Evolutionary conservation across 2,113 vertebrate genomes (phyloP).

Genomic region (Pyxicephalus adspersus): DNA sequence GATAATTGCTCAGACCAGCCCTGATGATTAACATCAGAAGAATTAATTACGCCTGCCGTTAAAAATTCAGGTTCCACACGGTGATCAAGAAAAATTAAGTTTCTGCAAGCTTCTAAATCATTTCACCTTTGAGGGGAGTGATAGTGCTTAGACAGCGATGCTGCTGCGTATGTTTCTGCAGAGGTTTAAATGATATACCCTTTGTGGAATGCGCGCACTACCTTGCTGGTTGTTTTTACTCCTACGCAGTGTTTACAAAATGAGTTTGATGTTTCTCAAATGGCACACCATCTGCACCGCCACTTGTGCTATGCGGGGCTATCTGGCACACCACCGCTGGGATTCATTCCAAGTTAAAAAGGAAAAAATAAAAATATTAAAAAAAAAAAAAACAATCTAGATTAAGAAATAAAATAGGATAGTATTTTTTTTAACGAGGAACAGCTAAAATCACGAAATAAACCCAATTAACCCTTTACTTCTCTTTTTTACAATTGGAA

Average conservation of each 20-base stretch:
- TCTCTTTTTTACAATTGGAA: no score
- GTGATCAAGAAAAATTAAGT: conserved; percentile 99
- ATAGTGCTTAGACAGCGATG: conserved; percentile 89
- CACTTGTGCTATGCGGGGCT: not conserved
- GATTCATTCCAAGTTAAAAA: no score
- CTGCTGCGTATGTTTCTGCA: conserved; percentile 73
- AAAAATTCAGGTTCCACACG: conserved; percentile 99
- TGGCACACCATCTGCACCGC: conserved; percentile 24
- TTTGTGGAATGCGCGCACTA: conserved; percentile 74
- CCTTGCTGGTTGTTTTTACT: conserved; percentile 63
- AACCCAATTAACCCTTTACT: no score
- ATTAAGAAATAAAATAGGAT: no score
- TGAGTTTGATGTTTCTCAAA: conserved; percentile 65
- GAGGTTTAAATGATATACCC: conserved; percentile 74
- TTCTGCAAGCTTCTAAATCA: conserved; percentile 99
- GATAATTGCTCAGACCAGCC: conserved; percentile 99
- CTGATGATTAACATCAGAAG: conserved; percentile 99
- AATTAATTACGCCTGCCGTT: conserved; percentile 99
- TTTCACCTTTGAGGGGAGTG: conserved; percentile 98
- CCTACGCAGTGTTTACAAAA: conserved; percentile 64
- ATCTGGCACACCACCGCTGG: not conserved
- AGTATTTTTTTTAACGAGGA: no score
- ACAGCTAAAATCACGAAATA: no score
- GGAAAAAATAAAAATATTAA: no score
- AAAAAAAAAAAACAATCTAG: no score